Conservation (phyloP, 2,888 invertebrate genomes). For the Scrobipalpa atriplicella region DNA sequence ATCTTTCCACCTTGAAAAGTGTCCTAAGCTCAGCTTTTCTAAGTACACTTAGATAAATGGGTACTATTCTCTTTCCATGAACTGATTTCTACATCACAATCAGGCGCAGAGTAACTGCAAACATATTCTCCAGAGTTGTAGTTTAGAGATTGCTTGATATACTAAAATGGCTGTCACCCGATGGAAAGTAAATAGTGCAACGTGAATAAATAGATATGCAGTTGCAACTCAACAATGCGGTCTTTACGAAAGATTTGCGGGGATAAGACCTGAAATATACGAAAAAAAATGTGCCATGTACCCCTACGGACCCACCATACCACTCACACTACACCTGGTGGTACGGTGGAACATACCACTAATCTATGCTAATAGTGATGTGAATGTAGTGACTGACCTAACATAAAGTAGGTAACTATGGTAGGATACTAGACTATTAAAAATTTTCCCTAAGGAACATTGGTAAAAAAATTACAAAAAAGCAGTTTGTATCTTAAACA, state of each 20-base stretch:
- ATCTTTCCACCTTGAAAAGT: no score
- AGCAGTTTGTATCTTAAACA: no score
- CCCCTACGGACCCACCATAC: no score
- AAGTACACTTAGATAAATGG: not conserved
- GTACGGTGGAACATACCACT: no score
- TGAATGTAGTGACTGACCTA: no score
- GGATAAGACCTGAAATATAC: constrained; percentile 45
- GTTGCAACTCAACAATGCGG: constrained; percentile 54
- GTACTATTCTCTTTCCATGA: not conserved
- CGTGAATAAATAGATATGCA: constrained; percentile 70
- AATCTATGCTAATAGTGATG: no score
- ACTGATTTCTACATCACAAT: constrained; percentile 41
- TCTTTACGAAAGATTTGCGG: constrained; percentile 35
- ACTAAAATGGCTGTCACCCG: constrained; percentile 71
- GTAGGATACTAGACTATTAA: no score
- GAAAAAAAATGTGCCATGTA: no score
- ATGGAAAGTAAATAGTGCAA: constrained; percentile 70
- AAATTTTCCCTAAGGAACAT: no score
- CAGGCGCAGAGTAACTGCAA: constrained; percentile 49
- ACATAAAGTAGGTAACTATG: no score
- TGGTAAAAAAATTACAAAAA: no score
- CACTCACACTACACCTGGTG: no score
- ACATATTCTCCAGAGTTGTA: constrained; percentile 46
- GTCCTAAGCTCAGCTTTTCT: not conserved
- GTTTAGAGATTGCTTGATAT: constrained; percentile 55